Evolutionary conservation across 2,113 vertebrate species (phyloP).

Genomic region (Petrocephalus zakoni): DNA sequence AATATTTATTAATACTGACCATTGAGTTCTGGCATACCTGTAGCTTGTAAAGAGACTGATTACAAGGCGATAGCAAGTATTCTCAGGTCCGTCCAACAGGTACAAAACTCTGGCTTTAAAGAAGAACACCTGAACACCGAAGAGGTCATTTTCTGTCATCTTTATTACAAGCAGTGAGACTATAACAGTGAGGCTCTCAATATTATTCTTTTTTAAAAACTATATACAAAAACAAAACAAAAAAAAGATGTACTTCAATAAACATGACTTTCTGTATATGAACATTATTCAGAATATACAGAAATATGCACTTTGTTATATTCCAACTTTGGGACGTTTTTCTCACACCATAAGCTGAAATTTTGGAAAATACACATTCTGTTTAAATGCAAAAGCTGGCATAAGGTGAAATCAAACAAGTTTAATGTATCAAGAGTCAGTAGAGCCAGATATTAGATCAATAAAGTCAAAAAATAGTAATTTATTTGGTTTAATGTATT

Average conservation of each 20-base stretch:
- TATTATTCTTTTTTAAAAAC: neutral
- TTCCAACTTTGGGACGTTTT: neutral
- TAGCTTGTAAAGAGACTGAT: neutral
- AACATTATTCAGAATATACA: neutral
- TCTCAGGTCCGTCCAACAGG: neutral
- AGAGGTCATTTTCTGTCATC: neutral
- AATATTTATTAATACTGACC: neutral
- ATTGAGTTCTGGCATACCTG: neutral
- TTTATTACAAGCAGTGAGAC: slow-evolving; percentile 3
- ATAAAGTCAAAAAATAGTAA: slow-evolving; percentile 1
- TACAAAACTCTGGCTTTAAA: neutral
- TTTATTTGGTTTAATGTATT: neutral
- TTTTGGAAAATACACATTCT: neutral
- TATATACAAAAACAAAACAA: slow-evolving; percentile 4
- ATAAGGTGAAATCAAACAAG: neutral
- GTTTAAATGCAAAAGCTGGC: neutral
- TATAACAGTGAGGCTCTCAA: neutral
- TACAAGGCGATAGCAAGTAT: neutral
- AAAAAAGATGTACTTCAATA: neutral
- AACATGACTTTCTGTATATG: neutral
- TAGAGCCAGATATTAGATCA: neutral
- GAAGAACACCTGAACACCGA: neutral
- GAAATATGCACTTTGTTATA: neutral
- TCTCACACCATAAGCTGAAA: neutral
- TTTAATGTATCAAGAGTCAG: neutral